Conservation (phyloP, 2,113 vertebrate genomes). For the Stomatorhinus ivindoensis region DNA sequence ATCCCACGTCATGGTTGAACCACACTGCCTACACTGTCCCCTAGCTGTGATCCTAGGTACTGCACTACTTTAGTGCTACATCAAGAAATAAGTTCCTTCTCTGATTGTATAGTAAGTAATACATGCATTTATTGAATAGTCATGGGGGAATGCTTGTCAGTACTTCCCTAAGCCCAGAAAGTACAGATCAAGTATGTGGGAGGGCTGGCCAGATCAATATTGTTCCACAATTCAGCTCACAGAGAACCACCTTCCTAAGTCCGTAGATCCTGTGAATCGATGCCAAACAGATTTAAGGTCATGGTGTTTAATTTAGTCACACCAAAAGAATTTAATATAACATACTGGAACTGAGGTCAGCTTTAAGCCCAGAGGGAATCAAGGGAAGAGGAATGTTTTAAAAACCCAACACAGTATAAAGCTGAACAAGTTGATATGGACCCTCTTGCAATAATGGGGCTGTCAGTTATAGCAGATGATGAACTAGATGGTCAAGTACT, state of each 20-base stretch:
- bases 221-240: neutral
- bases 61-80: neutral
- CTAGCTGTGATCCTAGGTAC: neutral
- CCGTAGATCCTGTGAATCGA: neutral
- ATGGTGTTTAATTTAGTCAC: conserved; percentile 14
- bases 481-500: neutral
- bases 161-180: neutral
- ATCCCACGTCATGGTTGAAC: neutral
- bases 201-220: neutral
- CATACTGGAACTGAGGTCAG: conserved; percentile 1
- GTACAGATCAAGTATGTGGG: neutral
- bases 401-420: conserved; percentile 3
- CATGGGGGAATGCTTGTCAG: neutral
- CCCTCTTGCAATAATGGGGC: neutral
- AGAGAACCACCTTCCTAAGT: neutral
- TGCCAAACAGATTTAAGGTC: conserved; percentile 5
- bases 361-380: neutral
- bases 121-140: neutral
- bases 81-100: neutral
- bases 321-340: neutral
- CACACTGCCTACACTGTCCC: neutral
- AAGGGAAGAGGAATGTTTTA: neutral
- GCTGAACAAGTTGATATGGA: neutral
- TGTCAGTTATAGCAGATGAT: neutral
- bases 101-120: neutral